Conservation (phyloP, 1,140 invertebrate species). For the Manduca sexta region DNA sequence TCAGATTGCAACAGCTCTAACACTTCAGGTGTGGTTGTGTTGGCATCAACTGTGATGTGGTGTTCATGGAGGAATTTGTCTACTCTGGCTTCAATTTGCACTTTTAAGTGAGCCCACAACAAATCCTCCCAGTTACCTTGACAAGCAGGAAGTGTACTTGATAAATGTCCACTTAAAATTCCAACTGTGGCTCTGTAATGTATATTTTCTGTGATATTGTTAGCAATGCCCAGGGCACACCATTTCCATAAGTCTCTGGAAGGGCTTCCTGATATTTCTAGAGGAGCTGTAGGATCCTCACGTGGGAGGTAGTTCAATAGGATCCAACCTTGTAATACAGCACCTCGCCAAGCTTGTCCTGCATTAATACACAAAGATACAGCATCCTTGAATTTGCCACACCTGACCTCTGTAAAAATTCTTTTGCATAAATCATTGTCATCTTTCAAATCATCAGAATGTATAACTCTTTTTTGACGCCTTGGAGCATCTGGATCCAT, state of each 20-base stretch:
- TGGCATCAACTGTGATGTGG: constrained; percentile 66
- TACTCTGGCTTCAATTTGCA: constrained; percentile 88
- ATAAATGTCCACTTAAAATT: constrained; percentile 88
- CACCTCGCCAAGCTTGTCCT: constrained; percentile 93
- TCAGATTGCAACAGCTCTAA: constrained; percentile 85
- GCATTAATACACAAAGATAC: constrained; percentile 87
- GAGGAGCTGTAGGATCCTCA: constrained; percentile 70
- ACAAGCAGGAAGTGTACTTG: constrained; percentile 82
- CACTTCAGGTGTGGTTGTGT: constrained; percentile 77
- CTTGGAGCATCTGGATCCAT: constrained; percentile 95
- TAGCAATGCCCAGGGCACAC: constrained; percentile 83
- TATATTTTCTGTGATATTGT: constrained; percentile 72
- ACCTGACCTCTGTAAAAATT: constrained; percentile 86
- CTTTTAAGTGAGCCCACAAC: constrained; percentile 90
- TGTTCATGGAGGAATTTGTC: constrained; percentile 81
- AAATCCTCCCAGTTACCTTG: constrained; percentile 88
- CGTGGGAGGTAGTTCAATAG: constrained; percentile 68
- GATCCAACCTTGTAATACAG: constrained; percentile 91
- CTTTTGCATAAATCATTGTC: constrained; percentile 81
- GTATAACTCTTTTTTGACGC: constrained; percentile 85
- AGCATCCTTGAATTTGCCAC: constrained; percentile 89
- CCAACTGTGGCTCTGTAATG: constrained; percentile 82
- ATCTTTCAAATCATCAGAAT: constrained; percentile 93
- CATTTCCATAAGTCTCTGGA: constrained; percentile 94
- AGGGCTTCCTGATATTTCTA: constrained; percentile 85